phyloP scores from a whole-genome alignment of 2,888 invertebrate species.

The Hesperia comma region DNA sequence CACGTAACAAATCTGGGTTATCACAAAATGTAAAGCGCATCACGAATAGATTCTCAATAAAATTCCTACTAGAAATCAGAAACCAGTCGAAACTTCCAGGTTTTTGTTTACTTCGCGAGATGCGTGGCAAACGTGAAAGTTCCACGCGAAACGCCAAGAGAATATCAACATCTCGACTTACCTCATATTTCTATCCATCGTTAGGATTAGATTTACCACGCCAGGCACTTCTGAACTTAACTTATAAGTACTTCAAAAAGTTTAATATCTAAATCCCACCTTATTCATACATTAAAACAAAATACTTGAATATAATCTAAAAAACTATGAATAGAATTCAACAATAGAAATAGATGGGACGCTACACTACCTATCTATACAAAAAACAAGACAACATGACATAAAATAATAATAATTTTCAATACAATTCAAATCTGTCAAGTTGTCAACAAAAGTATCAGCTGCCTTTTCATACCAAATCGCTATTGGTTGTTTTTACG shows the following conservation, averaged over 20 bases:
- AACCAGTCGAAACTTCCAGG: not conserved
- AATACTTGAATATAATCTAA: conserved; percentile 13
- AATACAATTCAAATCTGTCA: conserved; percentile 21
- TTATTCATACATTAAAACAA: conserved; percentile 17
- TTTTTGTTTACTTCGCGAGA: conserved; percentile 37
- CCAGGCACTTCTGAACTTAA: conserved; percentile 24
- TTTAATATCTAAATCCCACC: conserved; percentile 10
- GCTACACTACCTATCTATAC: conserved; percentile 7
- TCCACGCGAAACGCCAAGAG: conserved; percentile 56
- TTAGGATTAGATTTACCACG: conserved; percentile 46
- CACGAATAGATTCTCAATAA: not conserved
- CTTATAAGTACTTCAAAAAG: conserved; percentile 3
- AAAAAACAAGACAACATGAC: conserved; percentile 28
- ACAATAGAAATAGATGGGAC: conserved; percentile 28
- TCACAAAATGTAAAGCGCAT: not conserved
- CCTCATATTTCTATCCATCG: conserved; percentile 81
- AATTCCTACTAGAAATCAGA: not conserved
- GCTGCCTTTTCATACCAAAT: conserved; percentile 10
- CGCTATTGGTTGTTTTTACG: not conserved
- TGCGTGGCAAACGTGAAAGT: conserved; percentile 51
- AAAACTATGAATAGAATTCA: conserved; percentile 15
- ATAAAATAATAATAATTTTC: conserved; percentile 15
- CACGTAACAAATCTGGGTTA: conserved; percentile 20
- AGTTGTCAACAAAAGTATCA: conserved; percentile 22
- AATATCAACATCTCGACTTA: conserved; percentile 53